These are phyloP conservation scores for Latheticus oryzae DNA, from an alignment of 2,888 invertebrate genomes.

Conservation along the genomic window DNA sequence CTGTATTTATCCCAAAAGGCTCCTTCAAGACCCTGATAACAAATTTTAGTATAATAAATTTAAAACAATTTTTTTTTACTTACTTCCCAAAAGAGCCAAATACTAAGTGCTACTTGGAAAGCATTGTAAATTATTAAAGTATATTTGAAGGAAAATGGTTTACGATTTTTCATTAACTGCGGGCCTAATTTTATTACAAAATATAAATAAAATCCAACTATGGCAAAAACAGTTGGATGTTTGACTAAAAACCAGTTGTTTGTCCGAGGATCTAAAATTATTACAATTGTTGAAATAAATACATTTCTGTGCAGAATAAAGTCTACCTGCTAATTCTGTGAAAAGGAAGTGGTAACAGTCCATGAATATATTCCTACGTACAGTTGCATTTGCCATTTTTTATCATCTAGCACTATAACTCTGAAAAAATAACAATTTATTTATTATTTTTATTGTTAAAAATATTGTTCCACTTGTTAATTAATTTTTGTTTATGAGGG, in stretches of 20 bases:
- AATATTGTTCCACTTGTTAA: too few relatives aligned
- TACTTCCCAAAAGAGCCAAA: constrained; percentile 84
- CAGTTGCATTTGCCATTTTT: constrained; percentile 64
- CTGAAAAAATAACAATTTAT: too few relatives aligned
- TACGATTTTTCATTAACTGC: constrained; percentile 83
- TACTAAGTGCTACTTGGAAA: constrained; percentile 84
- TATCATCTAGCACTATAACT: constrained; percentile 11
- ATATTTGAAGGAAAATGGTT: constrained; percentile 83
- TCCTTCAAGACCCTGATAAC: constrained; percentile 74
- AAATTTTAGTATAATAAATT: neutral
- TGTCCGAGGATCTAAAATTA: constrained; percentile 70
- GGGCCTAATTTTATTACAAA: constrained; percentile 84
- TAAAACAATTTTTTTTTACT: constrained; percentile 45
- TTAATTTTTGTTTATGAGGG: too few relatives aligned
- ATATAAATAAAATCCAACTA: constrained; percentile 75
- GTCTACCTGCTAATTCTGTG: constrained; percentile 30
- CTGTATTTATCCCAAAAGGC: constrained; percentile 88
- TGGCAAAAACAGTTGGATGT: constrained; percentile 75
- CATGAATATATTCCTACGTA: constrained; percentile 65
- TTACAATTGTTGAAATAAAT: neutral
- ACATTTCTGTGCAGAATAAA: too few relatives aligned
- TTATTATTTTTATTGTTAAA: too few relatives aligned
- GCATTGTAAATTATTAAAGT: constrained; percentile 87
- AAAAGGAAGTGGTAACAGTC: constrained; percentile 25
- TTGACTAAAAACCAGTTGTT: constrained; percentile 77